phyloP scores from a whole-genome alignment of 2,888 invertebrate genomes.

The Sphaeridia pumilis region DNA sequence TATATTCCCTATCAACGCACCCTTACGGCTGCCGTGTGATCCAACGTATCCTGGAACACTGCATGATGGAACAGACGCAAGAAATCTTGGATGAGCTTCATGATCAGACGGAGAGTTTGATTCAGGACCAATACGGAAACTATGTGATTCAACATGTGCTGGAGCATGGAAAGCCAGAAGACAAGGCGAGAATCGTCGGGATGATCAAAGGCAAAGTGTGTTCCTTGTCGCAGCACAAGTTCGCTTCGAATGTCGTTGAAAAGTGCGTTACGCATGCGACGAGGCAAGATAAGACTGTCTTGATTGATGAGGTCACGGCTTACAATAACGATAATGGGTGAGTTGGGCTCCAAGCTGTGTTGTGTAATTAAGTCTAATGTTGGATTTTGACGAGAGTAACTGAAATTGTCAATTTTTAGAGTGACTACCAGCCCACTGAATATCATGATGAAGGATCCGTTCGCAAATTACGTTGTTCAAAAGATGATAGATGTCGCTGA shows the following conservation, averaged over 20 bases:
- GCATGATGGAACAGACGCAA: slow-evolving; percentile 76
- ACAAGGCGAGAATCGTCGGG: slow-evolving; percentile 86
- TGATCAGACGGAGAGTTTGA: slow-evolving; percentile 84
- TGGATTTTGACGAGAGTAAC: too few relatives aligned
- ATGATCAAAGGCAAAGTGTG: slow-evolving; percentile 83
- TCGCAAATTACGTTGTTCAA: slow-evolving; percentile 99
- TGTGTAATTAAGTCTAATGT: too few relatives aligned
- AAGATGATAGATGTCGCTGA: slow-evolving; percentile 99
- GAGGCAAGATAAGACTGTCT: slow-evolving; percentile 77
- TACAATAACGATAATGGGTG: slow-evolving; percentile 36
- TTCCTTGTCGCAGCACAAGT: slow-evolving; percentile 93
- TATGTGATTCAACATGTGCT: slow-evolving; percentile 98
- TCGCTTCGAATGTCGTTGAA: slow-evolving; percentile 98
- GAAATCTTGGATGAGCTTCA: slow-evolving; percentile 90
- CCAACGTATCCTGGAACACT: slow-evolving; percentile 97
- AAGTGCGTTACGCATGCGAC: slow-evolving; percentile 97
- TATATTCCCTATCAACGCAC: slow-evolving; percentile 91
- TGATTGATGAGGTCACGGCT: slow-evolving; percentile 93
- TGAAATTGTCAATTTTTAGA: slow-evolving; percentile 16
- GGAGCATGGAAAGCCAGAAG: slow-evolving; percentile 93
- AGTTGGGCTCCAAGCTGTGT: too few relatives aligned
- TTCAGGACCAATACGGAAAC: slow-evolving; percentile 97
- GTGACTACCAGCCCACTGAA: slow-evolving; percentile 61
- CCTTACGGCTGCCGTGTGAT: slow-evolving; percentile 99
- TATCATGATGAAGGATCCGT: slow-evolving; percentile 99